phyloP scores from a whole-genome alignment of 2,888 invertebrate genomes.

The Baronia brevicornis region DNA sequence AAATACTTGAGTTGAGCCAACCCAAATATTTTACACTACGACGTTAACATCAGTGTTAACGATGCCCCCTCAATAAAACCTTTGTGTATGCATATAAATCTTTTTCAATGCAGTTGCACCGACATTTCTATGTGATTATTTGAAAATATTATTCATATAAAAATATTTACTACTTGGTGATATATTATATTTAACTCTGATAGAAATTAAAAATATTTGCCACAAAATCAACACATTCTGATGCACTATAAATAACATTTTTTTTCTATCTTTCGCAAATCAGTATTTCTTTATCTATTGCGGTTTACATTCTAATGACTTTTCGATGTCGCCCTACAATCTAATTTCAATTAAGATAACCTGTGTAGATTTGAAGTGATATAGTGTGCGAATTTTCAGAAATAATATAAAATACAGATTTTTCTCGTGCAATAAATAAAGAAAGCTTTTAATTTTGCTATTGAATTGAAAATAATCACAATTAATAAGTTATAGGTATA shows the following conservation, averaged over 20 bases:
- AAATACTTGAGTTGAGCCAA: conserved; percentile 38
- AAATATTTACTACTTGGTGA: conserved; percentile 1
- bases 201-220: conserved; percentile 11
- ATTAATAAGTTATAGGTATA: too few species aligned
- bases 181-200: conserved; percentile 8
- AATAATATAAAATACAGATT: too few species aligned
- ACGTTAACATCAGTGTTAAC: conserved; percentile 71
- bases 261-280: conserved; percentile 13
- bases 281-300: conserved; percentile 33
- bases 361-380: too few species aligned
- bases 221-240: conserved; percentile 9
- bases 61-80: conserved; percentile 62
- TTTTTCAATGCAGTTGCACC: conserved; percentile 32
- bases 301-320: conserved; percentile 44
- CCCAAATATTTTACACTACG: conserved; percentile 53
- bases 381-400: too few species aligned
- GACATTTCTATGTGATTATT: conserved; percentile 52
- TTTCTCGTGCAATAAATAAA: too few species aligned
- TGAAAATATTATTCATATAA: conserved; percentile 57
- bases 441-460: too few species aligned
- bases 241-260: conserved; percentile 10
- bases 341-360: conserved; percentile 17
- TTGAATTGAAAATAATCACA: too few species aligned
- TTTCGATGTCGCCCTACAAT: conserved; percentile 35
- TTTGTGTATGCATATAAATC: conserved; percentile 65